Conservation (phyloP, 2,888 invertebrate genomes). For the Cylloceria caligata region DNA sequence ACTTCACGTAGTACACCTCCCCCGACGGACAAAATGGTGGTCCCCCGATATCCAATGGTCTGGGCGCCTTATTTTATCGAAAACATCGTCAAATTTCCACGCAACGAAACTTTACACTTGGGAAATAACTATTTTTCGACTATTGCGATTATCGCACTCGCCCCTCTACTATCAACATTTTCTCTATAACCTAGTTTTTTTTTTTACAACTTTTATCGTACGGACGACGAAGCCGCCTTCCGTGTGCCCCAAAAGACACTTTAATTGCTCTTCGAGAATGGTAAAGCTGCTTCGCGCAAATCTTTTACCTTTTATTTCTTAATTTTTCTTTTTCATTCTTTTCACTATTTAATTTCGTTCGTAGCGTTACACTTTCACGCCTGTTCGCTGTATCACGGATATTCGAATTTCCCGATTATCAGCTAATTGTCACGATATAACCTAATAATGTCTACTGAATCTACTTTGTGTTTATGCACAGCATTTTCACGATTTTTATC, state of each 20-base stretch:
- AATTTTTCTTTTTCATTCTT: conserved; percentile 28
- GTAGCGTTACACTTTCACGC: background rate
- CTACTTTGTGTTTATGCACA: conserved; percentile 79
- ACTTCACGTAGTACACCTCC: conserved; percentile 84
- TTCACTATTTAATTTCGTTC: conserved; percentile 1
- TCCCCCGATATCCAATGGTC: conserved; percentile 82
- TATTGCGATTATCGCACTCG: conserved; percentile 42
- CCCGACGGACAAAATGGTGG: conserved; percentile 85
- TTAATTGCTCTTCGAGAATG: conserved; percentile 78
- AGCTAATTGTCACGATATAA: conserved; percentile 74
- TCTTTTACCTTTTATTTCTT: conserved; percentile 53
- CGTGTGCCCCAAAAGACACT: conserved; percentile 75
- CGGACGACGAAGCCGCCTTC: conserved; percentile 69
- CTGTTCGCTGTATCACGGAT: background rate
- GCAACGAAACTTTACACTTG: conserved; percentile 50
- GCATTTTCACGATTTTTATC: conserved; percentile 74
- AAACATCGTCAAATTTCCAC: conserved; percentile 71
- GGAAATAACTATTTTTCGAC: conserved; percentile 59
- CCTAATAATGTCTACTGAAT: conserved; percentile 76
- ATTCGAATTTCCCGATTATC: conserved; percentile 18
- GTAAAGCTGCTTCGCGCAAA: conserved; percentile 69
- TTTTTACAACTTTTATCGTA: conserved; percentile 35
- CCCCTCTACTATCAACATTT: conserved; percentile 55
- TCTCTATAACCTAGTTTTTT: conserved; percentile 80
- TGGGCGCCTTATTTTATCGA: conserved; percentile 78